Base-by-base conservation (phyloP, 2,888 invertebrate genomes). In the Smittia aterrima region DNA sequence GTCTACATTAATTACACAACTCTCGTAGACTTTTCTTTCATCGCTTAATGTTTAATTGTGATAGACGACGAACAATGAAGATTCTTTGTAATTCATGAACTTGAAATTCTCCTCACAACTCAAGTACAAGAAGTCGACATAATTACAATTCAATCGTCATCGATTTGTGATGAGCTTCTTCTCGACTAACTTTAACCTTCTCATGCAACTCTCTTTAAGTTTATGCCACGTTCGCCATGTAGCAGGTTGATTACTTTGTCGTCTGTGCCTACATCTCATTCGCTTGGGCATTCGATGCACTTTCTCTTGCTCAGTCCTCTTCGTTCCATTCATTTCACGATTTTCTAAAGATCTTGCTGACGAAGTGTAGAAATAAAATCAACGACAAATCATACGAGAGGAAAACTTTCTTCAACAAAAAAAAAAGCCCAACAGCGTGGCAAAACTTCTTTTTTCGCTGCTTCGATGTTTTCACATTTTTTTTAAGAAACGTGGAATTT, bases 221-320 rank as follows among this genome's bases (percentile, higher is more conserved):
- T 47, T 47, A 7, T 58, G 58, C 22, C 47, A 47, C 22, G 58
- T 58, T 58, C 22, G 22, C 20, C 22, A 13, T 58, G 58, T 58
- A 58, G n/a, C 58, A 58, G 58, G 58, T 58, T 58, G 58, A 58
- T 58, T 58, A 22, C 18, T 58, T 58, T 58, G 58, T 58, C 58
- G 58, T 58, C 58, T 58, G 58, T 58, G 22, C 18, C 22, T 58
- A 22, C 58, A 18, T 58, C 22, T 58, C 22, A 22, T 22, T 47
- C n/a, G 47, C 16, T n/a, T 6, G 2, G 2, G n/a, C 58, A 7
- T 20, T 58, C 22, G 58, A 58, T 58, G 58, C 58, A 58, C 58
- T 58, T 58, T 58, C 58, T 58, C 58, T 58, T 58, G 18, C 4
- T 58, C 58, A 22, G 18, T 58, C 13, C n/a, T 58, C 58, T 58